phyloP scores from a whole-genome alignment of 2,113 vertebrate genomes.

The Corythaixoides concolor region DNA sequence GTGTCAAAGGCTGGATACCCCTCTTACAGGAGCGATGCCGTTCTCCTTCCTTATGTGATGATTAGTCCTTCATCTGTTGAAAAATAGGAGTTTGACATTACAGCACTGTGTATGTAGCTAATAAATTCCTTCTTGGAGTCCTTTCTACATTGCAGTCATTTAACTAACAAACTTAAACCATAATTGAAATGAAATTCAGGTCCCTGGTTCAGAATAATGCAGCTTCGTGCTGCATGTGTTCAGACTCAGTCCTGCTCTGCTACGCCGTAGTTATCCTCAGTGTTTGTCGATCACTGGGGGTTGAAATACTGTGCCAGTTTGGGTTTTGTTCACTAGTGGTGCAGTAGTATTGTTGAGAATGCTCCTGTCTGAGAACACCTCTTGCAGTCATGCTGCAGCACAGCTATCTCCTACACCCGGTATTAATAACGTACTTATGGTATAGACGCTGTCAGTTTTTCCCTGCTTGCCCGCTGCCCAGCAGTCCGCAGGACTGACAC shows the following conservation, averaged over 20 bases:
- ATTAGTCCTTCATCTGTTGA: neutral
- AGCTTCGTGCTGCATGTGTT: neutral
- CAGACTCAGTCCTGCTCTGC: neutral
- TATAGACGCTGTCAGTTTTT: neutral
- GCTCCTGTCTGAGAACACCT: neutral
- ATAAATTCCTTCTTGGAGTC: neutral
- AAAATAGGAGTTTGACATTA: neutral
- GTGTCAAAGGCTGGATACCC: neutral
- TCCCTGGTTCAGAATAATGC: neutral
- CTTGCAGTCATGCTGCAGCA: neutral
- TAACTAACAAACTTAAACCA: neutral
- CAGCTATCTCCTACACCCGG: neutral
- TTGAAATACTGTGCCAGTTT: neutral
- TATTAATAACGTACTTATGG: neutral
- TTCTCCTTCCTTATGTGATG: accelerated
- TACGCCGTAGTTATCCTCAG: accelerated
- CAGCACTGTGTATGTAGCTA: neutral
- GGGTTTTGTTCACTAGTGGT: neutral
- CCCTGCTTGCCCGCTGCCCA: neutral
- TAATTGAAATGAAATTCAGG: neutral
- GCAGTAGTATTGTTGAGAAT: neutral
- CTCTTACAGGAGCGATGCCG: accelerated
- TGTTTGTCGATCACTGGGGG: neutral
- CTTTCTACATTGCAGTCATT: neutral
- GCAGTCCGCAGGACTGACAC: neutral